phyloP scores from a whole-genome alignment of 2,888 invertebrate species.

The Acanthopleura granulata region DNA sequence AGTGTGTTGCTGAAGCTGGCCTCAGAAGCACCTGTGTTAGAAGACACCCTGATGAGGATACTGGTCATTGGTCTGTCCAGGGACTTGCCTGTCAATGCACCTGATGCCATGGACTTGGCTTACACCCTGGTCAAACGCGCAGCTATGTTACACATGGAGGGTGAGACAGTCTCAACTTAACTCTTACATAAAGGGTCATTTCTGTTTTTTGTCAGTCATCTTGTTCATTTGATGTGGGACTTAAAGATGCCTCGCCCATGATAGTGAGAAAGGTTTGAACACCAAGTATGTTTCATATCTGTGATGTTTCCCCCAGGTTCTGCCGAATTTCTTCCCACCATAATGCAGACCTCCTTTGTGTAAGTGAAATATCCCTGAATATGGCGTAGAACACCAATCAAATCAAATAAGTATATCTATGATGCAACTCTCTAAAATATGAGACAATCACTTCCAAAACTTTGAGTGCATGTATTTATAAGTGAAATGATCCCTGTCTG shows the following conservation, averaged over 20 bases:
- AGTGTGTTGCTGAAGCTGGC: conserved; percentile 77
- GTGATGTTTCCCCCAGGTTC: too few species aligned
- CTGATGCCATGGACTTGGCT: conserved; percentile 87
- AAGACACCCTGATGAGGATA: conserved; percentile 86
- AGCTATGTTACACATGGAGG: conserved; percentile 81
- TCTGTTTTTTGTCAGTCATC: not conserved
- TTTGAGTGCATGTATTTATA: not conserved
- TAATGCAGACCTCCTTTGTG: too few species aligned
- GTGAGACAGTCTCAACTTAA: conserved; percentile 51
- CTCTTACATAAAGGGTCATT: not conserved
- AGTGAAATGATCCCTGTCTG: conserved; percentile 19
- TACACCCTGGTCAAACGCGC: conserved; percentile 89
- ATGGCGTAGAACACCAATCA: too few species aligned
- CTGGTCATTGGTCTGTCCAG: conserved; percentile 85
- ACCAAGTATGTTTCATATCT: too few species aligned
- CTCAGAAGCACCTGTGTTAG: conserved; percentile 87
- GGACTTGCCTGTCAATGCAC: conserved; percentile 78
- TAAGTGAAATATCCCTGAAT: too few species aligned
- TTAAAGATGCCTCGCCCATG: too few species aligned
- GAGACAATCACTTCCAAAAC: too few species aligned
- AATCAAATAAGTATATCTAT: too few species aligned
- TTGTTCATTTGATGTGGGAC: too few species aligned
- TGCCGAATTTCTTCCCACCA: too few species aligned
- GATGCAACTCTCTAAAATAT: too few species aligned
- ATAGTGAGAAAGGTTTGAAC: too few species aligned